Percentiles rank a stretch among this genome's conserved stretches.
phyloP scores from a whole-genome alignment of 2,888 invertebrate species.

The Perithous albicinctus region DNA sequence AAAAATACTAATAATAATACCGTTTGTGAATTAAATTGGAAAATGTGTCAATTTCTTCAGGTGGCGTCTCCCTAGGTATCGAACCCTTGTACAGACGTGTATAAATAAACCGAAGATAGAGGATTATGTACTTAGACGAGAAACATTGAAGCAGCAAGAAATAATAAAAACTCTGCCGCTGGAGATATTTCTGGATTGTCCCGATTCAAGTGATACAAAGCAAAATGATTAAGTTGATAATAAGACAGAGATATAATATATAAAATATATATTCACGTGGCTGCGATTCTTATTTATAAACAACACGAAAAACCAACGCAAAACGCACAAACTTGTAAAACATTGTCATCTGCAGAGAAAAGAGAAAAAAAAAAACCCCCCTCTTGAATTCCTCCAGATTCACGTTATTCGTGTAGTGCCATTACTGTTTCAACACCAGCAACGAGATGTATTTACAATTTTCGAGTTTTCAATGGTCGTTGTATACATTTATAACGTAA shows the following conservation, averaged over 20 bases:
- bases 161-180: not conserved
- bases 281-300: slow-evolving; percentile 55
- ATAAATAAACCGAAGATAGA: slow-evolving; percentile 50
- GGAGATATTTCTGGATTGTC: slow-evolving; percentile 6
- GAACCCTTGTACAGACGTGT: slow-evolving; percentile 48
- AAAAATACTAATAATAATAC: not conserved
- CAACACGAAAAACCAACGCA: slow-evolving; percentile 19
- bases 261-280: slow-evolving; percentile 40
- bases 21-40: not conserved
- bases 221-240: slow-evolving; percentile 35
- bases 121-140: slow-evolving; percentile 21
- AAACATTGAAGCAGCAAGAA: not conserved
- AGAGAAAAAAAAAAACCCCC: slow-evolving; percentile 28
- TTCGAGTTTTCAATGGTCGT: slow-evolving; percentile 30
- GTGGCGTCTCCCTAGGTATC: slow-evolving; percentile 77
- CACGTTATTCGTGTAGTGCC: slow-evolving; percentile 44
- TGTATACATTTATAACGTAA: slow-evolving; percentile 37
- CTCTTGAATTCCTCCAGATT: slow-evolving; percentile 1
- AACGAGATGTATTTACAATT: not conserved
- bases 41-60: slow-evolving; percentile 68
- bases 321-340: slow-evolving; percentile 56
- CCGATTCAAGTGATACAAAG: slow-evolving; percentile 34
- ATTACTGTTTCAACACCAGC: slow-evolving; percentile 26
- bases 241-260: slow-evolving; percentile 60
- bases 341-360: slow-evolving; percentile 11